phyloP scores from a whole-genome alignment of 2,888 invertebrate genomes.

The Cheilosia variabilis region DNA sequence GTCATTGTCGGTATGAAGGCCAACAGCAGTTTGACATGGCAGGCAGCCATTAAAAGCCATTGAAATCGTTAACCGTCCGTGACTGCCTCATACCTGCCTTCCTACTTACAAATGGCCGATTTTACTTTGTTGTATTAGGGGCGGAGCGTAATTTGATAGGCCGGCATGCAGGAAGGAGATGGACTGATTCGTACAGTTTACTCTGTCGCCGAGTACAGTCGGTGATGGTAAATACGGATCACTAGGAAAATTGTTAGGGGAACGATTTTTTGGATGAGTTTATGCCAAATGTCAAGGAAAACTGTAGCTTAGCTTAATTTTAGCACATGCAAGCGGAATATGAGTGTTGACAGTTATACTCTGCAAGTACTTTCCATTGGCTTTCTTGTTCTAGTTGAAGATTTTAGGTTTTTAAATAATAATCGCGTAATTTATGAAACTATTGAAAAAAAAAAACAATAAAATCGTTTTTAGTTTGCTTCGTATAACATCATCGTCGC shows the following conservation, averaged over 20 bases:
- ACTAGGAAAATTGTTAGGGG: not conserved
- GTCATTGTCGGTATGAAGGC: slow-evolving; percentile 10
- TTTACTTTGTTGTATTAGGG: slow-evolving; percentile 43
- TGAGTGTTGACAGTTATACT: too few species aligned
- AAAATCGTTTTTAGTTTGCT: too few species aligned
- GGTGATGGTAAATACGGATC: not conserved
- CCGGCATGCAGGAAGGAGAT: not conserved
- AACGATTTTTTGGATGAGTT: too few species aligned
- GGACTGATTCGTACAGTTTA: not conserved
- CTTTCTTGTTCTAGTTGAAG: too few species aligned
- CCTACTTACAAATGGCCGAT: slow-evolving; percentile 70
- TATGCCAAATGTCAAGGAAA: too few species aligned
- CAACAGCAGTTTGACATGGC: slow-evolving; percentile 14
- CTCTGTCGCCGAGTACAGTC: slow-evolving; percentile 16
- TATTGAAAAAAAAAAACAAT: too few species aligned
- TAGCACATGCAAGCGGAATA: too few species aligned
- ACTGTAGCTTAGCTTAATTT: too few species aligned
- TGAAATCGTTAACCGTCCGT: slow-evolving; percentile 27
- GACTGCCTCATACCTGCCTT: slow-evolving; percentile 41
- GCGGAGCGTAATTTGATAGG: slow-evolving; percentile 48
- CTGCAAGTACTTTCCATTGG: too few species aligned
- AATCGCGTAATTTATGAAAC: too few species aligned
- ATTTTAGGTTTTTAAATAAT: too few species aligned
- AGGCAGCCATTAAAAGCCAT: slow-evolving; percentile 46
- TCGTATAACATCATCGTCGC: too few species aligned